phyloP scores from a whole-genome alignment of 92 coral and sea anemone species.

The Palythoa heliodiscus region DNA sequence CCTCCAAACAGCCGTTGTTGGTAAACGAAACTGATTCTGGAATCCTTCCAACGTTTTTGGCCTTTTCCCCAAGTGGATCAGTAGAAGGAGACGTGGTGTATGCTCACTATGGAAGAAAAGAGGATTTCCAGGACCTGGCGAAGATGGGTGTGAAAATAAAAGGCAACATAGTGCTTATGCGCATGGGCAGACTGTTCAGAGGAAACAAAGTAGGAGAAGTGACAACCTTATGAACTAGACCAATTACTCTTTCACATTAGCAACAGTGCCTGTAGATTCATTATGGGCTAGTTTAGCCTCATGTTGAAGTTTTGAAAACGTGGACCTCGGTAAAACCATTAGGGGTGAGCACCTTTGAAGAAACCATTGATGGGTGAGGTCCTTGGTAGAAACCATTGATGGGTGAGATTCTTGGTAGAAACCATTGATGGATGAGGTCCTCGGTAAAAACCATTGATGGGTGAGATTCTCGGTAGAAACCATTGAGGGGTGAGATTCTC shows the following conservation, averaged over 20 bases:
- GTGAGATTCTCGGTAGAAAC: no score
- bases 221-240: not conserved
- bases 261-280: not conserved
- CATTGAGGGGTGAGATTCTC: no score
- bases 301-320: not conserved
- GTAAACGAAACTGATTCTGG: slow-evolving; percentile 53
- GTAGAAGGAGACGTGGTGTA: slow-evolving; percentile 82
- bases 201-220: slow-evolving; percentile 78
- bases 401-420: no score
- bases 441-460: no score
- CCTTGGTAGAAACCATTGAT: no score
- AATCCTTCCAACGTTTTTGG: slow-evolving; percentile 76
- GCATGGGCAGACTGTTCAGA: slow-evolving; percentile 79
- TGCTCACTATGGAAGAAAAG: slow-evolving; percentile 81
- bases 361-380: no score
- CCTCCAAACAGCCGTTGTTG: slow-evolving; percentile 45
- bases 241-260: not conserved
- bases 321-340: no score
- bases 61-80: slow-evolving; percentile 71
- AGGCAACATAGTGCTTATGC: slow-evolving; percentile 67
- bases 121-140: slow-evolving; percentile 69
- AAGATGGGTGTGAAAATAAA: slow-evolving; percentile 63
- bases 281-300: not conserved
- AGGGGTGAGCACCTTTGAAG: no score
- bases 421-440: no score